Base-by-base conservation (phyloP, 2,113 vertebrate species). In the Emberiza fucata region DNA sequence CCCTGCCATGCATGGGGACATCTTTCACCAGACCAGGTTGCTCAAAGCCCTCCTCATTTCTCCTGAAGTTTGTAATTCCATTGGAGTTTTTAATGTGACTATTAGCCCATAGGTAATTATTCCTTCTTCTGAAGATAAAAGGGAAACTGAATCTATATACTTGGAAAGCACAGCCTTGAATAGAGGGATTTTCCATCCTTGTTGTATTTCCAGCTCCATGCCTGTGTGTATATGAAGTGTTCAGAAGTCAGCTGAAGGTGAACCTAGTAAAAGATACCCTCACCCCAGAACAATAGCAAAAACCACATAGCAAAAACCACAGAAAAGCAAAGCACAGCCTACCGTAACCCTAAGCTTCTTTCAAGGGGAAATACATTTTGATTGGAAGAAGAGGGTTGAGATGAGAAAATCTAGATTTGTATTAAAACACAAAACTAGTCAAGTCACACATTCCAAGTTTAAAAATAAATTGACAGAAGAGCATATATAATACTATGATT, bases 241-340 rank as follows among this genome's bases (percentile, higher is more conserved):
- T 91, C 51, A 47, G 35, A 54, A 42, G 44, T 88, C 75, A 72
- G 25, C 44, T 90, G 73, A 76, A 87, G 48, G 45, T 71, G 81
- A 79, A 42, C 57, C 48, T 45, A 9, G n/a, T 60, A 57, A 79
- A 89, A 71, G 14, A n/a, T 57, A n/a, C 8, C 66, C 47, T 92
- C 68, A 51, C 27, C 56, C 53, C 48, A 81, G 69, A 91, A 64
- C 12, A 7, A 64, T 56, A 37, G 11, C n/a, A n/a, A n/a, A n/a
- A n/a, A n/a, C 29, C 10, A 47, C 9, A 12, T 25, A 40, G 44
- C 0, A 0, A 20, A 44, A 71, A 47, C 29, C 28, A 5, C 3
- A 53, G 40, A 88, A 82, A 68, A 72, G 29, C 9, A 23, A 59
- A 78, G 47, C 27, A 71, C 51, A 84, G 47, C 70, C 44, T 71